Percentiles rank a stretch among this genome's conserved stretches.
phyloP scores from a whole-genome alignment of 2,797 vertebrate genomes.

The Sternarchorhynchus goeldii region DNA sequence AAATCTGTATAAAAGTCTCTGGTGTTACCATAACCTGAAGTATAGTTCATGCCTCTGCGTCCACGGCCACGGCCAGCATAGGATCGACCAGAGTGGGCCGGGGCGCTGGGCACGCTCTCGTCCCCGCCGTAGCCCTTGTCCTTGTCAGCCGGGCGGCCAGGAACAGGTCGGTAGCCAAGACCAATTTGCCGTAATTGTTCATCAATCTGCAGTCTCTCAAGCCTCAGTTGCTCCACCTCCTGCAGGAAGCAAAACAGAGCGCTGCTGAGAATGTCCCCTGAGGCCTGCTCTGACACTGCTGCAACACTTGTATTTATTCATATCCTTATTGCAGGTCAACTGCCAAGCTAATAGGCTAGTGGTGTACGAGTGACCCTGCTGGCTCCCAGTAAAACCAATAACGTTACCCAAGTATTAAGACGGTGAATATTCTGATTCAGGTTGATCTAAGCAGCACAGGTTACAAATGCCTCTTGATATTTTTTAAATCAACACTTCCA shows the following conservation, averaged over 20 bases:
- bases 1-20: no score
- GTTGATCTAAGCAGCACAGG: not conserved
- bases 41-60: slow-evolving; percentile 90
- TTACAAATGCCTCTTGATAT: not conserved
- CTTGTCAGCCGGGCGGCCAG: slow-evolving; percentile 78
- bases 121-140: slow-evolving; percentile 85
- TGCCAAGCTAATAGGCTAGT: no score
- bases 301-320: no score
- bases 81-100: slow-evolving; percentile 85
- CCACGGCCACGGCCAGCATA: slow-evolving; percentile 92
- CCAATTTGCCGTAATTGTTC: slow-evolving; percentile 95
- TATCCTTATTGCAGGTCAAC: no score
- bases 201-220: slow-evolving; percentile 96
- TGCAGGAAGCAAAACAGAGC: slow-evolving; percentile 54
- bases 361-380: no score
- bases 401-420: no score
- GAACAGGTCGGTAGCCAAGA: slow-evolving; percentile 88
- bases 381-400: no score
- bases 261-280: not conserved
- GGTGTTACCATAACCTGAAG: slow-evolving; percentile 87
- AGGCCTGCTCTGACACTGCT: not conserved
- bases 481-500: no score
- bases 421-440: no score
- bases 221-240: slow-evolving; percentile 95
- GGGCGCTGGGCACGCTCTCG: slow-evolving; percentile 70